Conservation (phyloP, 2,888 invertebrate genomes). For the Diaperis boleti region DNA sequence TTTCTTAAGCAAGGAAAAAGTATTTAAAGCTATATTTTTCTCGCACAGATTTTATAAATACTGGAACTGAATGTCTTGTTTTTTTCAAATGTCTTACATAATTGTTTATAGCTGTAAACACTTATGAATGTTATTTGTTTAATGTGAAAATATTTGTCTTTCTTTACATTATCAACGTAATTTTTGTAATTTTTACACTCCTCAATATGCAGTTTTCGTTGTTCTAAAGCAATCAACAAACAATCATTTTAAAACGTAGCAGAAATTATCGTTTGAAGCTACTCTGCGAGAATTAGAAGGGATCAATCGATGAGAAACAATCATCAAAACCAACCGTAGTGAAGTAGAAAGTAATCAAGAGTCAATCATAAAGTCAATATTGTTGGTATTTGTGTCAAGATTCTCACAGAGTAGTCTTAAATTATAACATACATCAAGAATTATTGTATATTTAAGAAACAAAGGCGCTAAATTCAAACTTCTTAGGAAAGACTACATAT, state of each 20-base stretch:
- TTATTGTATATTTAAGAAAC: conserved; percentile 7
- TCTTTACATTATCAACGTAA: too few relatives aligned
- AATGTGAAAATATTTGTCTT: conserved; percentile 21
- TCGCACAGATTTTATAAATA: conserved; percentile 19
- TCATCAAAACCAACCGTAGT: not conserved
- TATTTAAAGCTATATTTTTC: conserved; percentile 26
- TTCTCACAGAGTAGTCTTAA: not conserved
- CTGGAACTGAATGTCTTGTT: conserved; percentile 13
- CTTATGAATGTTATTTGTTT: conserved; percentile 35
- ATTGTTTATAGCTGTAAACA: conserved; percentile 32
- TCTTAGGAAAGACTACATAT: conserved; percentile 8
- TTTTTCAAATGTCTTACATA: conserved; percentile 10
- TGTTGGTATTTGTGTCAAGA: not conserved
- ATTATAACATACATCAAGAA: not conserved
- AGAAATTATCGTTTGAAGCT: not conserved
- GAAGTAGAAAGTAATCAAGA: conserved; percentile 12
- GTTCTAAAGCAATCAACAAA: conserved; percentile 32
- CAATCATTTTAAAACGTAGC: conserved; percentile 34
- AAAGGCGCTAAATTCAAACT: conserved; percentile 23
- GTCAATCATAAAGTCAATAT: conserved; percentile 32
- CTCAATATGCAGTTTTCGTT: not conserved
- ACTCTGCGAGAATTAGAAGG: not conserved
- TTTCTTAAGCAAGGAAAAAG: conserved; percentile 5
- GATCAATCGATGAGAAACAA: not conserved
- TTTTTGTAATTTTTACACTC: not conserved